Base-by-base conservation (phyloP, 2,113 vertebrate genomes). In the Amphilophus citrinellus region DNA sequence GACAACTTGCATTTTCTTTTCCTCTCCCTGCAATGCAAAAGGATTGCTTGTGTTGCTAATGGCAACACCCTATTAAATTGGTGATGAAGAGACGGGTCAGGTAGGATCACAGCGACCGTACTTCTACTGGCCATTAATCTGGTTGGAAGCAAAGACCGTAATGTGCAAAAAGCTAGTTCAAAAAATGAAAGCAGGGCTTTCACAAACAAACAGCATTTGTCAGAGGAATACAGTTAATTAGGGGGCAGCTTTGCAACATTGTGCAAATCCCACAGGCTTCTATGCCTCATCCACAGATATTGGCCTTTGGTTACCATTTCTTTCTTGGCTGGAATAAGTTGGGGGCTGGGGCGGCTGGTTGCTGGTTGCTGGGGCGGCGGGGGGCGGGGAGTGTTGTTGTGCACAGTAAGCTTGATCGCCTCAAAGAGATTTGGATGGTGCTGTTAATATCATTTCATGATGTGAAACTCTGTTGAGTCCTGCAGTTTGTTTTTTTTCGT, bases 41-140 rank as follows among this genome's bases (percentile, higher is more conserved):
- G 60, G 39, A 42, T 77, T 35, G 83, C 76, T 68, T 83, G 83
- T 78, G 92, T 94, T 95, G 93, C 93, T 93, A 92, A 92, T 91
- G 79, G 94, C 94, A 93, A 94, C 93, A 44, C 86, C 88, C 91
- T 82, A 94, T 94, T 95, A 94, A 91, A 82, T 68, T 84, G 80
- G 63, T 53, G 77, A 81, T 81, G 73, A 90, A 80, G 76, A 90
- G 81, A 56, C 15, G 13, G 90, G 85, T 94, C 90, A 90, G 79
- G 59, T 75, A 84, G 82, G 87, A 86, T 82, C 88, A 87, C 10
- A 22, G 85, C 61, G 79, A 88, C 87, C 59, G 37, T 82, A 86
- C 63, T 79, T 90, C 66, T 77, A 88, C 73, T 77, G 32, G 47
- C 86, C 88, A 91, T 94, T 92, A 83, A 90, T 76, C 58, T 3